phyloP scores from a whole-genome alignment of 2,888 invertebrate species.

The Lasioglossum figueresi region DNA sequence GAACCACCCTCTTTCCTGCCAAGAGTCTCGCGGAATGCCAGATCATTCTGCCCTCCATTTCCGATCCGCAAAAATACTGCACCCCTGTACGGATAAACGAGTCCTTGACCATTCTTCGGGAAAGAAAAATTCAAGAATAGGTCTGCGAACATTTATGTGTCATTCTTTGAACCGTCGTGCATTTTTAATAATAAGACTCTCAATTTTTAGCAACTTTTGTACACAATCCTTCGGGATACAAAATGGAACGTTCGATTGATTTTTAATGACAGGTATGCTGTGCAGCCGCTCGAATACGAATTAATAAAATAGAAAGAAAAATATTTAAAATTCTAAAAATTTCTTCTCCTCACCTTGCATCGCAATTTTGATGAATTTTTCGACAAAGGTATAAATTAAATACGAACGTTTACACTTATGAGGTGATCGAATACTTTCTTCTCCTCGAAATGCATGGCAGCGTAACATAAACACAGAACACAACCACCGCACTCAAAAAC shows the following conservation, averaged over 20 bases:
- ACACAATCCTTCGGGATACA: too few relatives aligned
- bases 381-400: background rate
- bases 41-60: background rate
- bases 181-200: too few relatives aligned
- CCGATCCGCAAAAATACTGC: background rate
- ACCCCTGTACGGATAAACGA: background rate
- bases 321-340: too few relatives aligned
- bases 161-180: too few relatives aligned
- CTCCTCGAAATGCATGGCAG: background rate
- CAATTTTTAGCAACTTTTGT: too few relatives aligned
- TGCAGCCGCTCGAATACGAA: too few relatives aligned
- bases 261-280: too few relatives aligned
- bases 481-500: background rate
- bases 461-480: background rate
- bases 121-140: background rate
- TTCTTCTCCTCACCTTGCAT: background rate
- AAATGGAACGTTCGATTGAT: too few relatives aligned
- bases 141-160: too few relatives aligned
- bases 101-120: background rate
- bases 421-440: background rate
- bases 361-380: background rate
- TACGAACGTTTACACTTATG: background rate
- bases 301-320: too few relatives aligned
- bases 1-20: slow-evolving; percentile 74
- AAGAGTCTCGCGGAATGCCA: slow-evolving; percentile 58